Evolutionary conservation across 2,113 vertebrate genomes (phyloP), one percentile per base, ranked within the genome.

Genomic region (Prionailurus bengalensis): DNA sequence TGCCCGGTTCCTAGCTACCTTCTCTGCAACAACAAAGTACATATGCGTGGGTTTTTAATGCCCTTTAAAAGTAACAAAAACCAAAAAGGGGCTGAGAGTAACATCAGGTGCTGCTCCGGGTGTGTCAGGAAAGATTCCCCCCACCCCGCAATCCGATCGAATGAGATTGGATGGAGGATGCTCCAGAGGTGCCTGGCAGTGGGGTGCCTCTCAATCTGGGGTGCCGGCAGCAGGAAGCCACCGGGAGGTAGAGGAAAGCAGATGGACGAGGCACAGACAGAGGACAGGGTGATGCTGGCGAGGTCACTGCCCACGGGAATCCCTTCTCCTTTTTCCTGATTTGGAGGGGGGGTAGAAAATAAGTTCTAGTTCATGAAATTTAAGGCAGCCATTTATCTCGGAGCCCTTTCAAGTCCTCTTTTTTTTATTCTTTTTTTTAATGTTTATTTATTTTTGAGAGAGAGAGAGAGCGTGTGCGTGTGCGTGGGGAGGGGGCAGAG

Each of bases 251-350:
- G n/a, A 71, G 25, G 85, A 63, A 6, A 13, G 21, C 29, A 2
- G 4, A 27, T 3, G 14, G 9, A 36, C 9, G 31, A 45, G 0
- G 0, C 0, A 0, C 0, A 36, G 53, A 71, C 39, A 2, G 66
- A 65, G 58, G 23, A 4, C 39, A 53, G 4, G 65, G 36, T 17
- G 3, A 17, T 10, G 48, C 70, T 78, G 51, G 25, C 13, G 1
- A 19, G 31, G 13, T 17, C 31, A 2, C 65, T 42, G 53, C 83
- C 63, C 0, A 0, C 0, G 2, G 90, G 45, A 36, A 19, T 19
- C 1, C 10, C 1, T 14, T 51, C 27, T 70, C 73, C 81, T 36
- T 55, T 83, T 17, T 17, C 63, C 73, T 70, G 15, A 76, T 51
- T 55, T 45, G 5, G 19, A 51, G 53, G 45, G 8, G 7, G 3